Evolutionary conservation across 2,113 vertebrate species (phyloP).

Genomic region (Heterocephalus glaber): DNA sequence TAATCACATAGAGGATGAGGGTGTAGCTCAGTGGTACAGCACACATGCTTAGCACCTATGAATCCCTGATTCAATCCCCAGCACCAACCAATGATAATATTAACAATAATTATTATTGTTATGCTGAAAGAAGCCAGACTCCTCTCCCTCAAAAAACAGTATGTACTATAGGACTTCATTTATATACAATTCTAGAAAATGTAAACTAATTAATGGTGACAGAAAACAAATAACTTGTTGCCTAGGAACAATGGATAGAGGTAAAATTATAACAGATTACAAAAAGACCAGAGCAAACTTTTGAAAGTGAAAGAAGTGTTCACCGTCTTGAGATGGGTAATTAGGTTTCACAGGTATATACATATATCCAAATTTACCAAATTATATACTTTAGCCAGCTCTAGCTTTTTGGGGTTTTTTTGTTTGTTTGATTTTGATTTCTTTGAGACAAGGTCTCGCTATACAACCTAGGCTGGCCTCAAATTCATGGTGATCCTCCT

Average conservation of each 20-base stretch:
- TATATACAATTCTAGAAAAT: constrained; percentile 10
- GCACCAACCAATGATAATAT: not conserved
- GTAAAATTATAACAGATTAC: not conserved
- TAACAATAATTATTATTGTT: not conserved
- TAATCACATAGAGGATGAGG: not conserved
- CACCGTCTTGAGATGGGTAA: not conserved
- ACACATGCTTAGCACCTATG: not conserved
- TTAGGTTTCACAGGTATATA: not conserved
- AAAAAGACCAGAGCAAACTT: not conserved
- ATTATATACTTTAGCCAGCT: not conserved
- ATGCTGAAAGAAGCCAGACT: not conserved
- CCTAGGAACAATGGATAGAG: not conserved
- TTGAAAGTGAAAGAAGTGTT: not conserved
- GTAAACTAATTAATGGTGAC: not conserved
- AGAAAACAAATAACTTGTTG: not conserved
- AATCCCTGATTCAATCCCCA: not conserved
- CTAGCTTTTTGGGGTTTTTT: not conserved
- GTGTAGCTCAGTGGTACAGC: not conserved
- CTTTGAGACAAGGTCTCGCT: not conserved
- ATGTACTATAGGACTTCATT: not conserved
- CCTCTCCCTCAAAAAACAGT: not conserved
- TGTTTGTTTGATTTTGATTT: not conserved
- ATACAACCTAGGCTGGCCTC: not conserved
- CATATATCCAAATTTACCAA: not conserved
- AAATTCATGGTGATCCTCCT: not conserved